Conservation (phyloP, 2,797 vertebrate species). For the Australoheros facetus region DNA sequence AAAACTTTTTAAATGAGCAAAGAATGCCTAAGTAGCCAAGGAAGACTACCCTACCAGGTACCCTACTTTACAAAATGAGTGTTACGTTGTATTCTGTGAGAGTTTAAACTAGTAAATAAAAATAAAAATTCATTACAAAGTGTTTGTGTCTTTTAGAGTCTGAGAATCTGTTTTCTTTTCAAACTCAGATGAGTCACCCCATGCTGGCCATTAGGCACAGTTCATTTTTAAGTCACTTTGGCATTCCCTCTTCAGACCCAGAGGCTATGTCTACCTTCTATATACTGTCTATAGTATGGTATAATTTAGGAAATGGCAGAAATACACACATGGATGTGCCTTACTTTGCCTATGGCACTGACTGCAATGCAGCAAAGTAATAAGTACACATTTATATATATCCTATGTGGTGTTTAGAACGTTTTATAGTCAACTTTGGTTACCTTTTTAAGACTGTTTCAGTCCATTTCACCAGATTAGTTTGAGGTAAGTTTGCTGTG, state of each 20-base stretch:
- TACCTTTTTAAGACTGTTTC: neutral
- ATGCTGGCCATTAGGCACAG: neutral
- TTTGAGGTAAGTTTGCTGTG: neutral
- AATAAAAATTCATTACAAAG: neutral
- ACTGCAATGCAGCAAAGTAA: neutral
- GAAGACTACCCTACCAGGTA: too few species aligned
- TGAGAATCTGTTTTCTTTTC: neutral
- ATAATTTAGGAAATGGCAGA: neutral
- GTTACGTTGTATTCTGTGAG: too few species aligned
- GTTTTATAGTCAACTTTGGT: neutral
- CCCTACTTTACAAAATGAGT: neutral
- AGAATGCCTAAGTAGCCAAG: too few species aligned
- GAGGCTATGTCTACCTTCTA: neutral
- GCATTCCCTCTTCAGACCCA: neutral
- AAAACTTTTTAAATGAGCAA: too few species aligned
- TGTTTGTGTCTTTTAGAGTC: neutral
- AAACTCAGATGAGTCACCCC: neutral
- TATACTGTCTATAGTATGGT: neutral
- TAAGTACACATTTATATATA: neutral
- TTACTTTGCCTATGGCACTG: neutral
- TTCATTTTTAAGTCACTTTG: neutral
- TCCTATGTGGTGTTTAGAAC: neutral
- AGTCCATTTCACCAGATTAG: neutral
- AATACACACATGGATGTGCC: neutral
- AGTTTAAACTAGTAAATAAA: neutral